A percentile compares a stretch with the other conserved stretches of the same genome.
These are phyloP conservation scores for Mastomys natalensis DNA, from an alignment of 2,113 vertebrate genomes.

Conservation along the genomic window DNA sequence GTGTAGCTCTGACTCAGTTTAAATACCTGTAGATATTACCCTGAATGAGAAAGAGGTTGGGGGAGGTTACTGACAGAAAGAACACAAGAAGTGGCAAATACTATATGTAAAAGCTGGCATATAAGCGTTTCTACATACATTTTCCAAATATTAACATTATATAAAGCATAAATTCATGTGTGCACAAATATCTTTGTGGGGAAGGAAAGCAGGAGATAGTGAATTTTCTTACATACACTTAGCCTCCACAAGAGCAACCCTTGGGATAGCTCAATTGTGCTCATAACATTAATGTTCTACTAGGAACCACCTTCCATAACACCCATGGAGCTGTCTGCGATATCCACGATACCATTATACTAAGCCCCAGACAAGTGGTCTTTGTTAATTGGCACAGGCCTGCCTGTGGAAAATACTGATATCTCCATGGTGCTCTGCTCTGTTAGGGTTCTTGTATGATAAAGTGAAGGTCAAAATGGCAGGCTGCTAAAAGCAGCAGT, in stretches of 20 bases:
- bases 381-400: neutral
- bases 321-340: neutral
- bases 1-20: neutral
- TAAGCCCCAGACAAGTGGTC: neutral
- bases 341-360: neutral
- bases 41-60: neutral
- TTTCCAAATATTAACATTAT: slow-evolving; percentile 18
- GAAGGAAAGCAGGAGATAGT: neutral
- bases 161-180: neutral
- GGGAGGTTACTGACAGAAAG: neutral
- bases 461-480: slow-evolving; percentile 79
- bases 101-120: neutral
- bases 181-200: neutral
- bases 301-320: neutral
- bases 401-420: neutral
- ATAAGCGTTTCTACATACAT: slow-evolving; percentile 13
- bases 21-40: slow-evolving; percentile 6
- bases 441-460: slow-evolving; percentile 57
- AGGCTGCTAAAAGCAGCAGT: slow-evolving; percentile 76
- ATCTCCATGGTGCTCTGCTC: neutral
- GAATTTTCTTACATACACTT: slow-evolving; percentile 20
- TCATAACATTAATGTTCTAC: slow-evolving; percentile 29
- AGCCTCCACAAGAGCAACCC: neutral
- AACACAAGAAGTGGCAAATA: slow-evolving; percentile 11
- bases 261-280: neutral